Evolutionary conservation across 2,888 invertebrate species (phyloP).

Genomic region (Tachina lurida): DNA sequence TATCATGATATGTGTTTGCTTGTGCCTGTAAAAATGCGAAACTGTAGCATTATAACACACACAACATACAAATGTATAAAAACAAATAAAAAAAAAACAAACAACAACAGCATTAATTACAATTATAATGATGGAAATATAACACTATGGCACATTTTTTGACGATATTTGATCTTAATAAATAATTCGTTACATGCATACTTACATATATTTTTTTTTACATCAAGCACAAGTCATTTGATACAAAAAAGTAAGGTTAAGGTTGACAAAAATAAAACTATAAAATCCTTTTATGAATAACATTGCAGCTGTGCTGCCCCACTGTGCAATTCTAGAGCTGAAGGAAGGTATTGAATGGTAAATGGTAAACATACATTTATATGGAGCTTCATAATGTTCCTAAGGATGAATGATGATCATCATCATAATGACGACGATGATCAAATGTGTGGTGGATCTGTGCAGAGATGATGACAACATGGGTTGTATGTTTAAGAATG

Average conservation of each 20-base stretch:
- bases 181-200: background rate
- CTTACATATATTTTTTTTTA: too few species aligned
- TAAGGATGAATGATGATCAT: slow-evolving; percentile 61
- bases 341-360: slow-evolving; percentile 9
- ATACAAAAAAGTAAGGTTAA: background rate
- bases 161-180: background rate
- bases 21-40: background rate
- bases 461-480: slow-evolving; percentile 66
- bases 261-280: background rate
- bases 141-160: slow-evolving; percentile 32
- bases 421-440: slow-evolving; percentile 43
- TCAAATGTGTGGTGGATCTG: slow-evolving; percentile 64
- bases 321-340: slow-evolving; percentile 28
- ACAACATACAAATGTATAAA: too few species aligned
- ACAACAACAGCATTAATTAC: slow-evolving; percentile 65
- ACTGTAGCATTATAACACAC: slow-evolving; percentile 16
- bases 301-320: background rate
- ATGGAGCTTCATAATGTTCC: slow-evolving; percentile 30
- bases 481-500: slow-evolving; percentile 55
- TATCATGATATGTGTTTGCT: slow-evolving; percentile 7
- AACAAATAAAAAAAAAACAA: slow-evolving; percentile 17
- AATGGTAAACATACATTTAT: slow-evolving; percentile 33
- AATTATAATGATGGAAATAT: slow-evolving; percentile 45
- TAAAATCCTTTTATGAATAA: too few species aligned
- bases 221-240: background rate